phyloP scores from a whole-genome alignment of 2,113 vertebrate species.

The Ondatra zibethicus region DNA sequence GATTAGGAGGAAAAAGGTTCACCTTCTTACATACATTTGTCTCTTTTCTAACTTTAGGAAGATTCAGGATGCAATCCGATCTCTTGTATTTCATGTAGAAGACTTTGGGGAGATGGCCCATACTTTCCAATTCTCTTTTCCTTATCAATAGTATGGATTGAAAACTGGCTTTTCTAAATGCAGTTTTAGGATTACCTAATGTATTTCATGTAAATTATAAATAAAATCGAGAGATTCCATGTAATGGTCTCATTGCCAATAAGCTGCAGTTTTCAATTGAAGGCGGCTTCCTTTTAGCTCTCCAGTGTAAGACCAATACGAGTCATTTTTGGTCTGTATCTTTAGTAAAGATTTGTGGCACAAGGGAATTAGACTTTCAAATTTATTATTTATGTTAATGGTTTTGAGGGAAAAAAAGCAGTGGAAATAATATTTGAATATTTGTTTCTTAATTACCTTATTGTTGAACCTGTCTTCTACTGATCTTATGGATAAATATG shows the following conservation, averaged over 20 bases:
- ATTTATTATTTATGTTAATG: conserved; percentile 43
- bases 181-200: not conserved
- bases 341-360: not conserved
- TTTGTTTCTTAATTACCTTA: conserved; percentile 26
- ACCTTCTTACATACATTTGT: not conserved
- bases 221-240: not conserved
- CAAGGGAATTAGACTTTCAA: not conserved
- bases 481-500: not conserved
- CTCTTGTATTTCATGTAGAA: not conserved
- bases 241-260: not conserved
- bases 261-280: not conserved
- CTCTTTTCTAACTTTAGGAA: not conserved
- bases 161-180: not conserved
- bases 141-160: not conserved
- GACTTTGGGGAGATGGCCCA: not conserved
- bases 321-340: not conserved
- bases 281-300: not conserved
- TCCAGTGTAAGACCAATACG: not conserved
- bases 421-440: not conserved
- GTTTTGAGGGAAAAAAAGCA: not conserved
- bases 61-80: not conserved
- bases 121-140: not conserved
- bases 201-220: not conserved
- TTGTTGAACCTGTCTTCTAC: not conserved
- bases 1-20: not conserved